These are phyloP conservation scores for Myotis lucifugus DNA, from an alignment of 2,113 vertebrate genomes.

Conservation along the genomic window DNA sequence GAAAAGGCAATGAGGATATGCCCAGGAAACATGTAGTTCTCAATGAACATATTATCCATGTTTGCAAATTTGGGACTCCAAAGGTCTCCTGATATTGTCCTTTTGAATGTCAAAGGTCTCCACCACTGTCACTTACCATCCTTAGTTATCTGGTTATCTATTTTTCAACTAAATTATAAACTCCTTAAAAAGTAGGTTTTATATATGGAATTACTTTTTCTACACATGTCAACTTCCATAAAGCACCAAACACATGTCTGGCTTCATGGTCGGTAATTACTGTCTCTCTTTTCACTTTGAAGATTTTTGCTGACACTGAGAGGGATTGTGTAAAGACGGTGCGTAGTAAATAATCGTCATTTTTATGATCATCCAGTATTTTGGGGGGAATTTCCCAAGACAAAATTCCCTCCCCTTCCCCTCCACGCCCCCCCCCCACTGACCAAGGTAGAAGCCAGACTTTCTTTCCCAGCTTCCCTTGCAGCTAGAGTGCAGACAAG, in stretches of 20 bases:
- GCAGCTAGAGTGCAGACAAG: not conserved
- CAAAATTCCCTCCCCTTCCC: fast-evolving
- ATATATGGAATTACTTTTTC: not conserved
- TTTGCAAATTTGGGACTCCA: not conserved
- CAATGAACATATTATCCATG: not conserved
- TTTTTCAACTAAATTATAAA: not conserved
- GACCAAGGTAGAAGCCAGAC: not conserved
- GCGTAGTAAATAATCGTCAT: not conserved
- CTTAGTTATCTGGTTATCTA: not conserved
- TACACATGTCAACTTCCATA: not conserved
- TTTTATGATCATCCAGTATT: not conserved
- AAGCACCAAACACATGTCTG: not conserved
- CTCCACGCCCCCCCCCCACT: too few species aligned
- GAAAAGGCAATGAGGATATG: not conserved
- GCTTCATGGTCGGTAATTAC: not conserved
- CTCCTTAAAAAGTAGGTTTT: not conserved
- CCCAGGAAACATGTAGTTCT: not conserved
- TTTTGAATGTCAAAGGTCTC: not conserved
- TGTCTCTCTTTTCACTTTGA: not conserved
- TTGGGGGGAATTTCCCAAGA: not conserved
- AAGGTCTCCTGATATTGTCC: not conserved
- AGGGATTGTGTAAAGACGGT: not conserved
- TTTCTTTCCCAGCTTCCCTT: not conserved
- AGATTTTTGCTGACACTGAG: not conserved
- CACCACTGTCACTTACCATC: not conserved